phyloP scores from a whole-genome alignment of 2,888 invertebrate species.

The Taphrorychus bicolor region DNA sequence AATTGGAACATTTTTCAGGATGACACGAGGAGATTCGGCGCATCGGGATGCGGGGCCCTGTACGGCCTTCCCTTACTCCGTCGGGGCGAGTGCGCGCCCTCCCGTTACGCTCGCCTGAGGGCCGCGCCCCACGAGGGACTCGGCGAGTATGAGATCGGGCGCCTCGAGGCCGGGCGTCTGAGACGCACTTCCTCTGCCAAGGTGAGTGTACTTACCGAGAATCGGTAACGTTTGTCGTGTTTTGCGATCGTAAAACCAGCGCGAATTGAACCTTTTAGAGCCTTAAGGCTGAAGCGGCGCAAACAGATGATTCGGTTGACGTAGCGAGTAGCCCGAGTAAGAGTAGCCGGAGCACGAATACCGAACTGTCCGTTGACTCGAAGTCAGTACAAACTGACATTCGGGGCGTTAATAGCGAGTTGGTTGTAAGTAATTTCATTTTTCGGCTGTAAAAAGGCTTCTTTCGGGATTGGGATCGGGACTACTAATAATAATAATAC shows the following conservation, averaged over 20 bases:
- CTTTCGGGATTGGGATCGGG: too few relatives aligned
- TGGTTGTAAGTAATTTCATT: slow-evolving; percentile 52
- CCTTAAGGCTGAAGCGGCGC: not conserved
- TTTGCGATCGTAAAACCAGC: not conserved
- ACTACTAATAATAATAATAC: not conserved
- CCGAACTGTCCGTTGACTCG: slow-evolving; percentile 18
- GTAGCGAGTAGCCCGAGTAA: not conserved
- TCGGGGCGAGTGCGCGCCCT: slow-evolving; percentile 35
- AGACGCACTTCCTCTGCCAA: slow-evolving; percentile 62
- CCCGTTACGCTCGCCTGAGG: slow-evolving; percentile 27
- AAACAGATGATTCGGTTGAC: not conserved
- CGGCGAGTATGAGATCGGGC: slow-evolving; percentile 66
- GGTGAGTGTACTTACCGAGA: slow-evolving; percentile 54
- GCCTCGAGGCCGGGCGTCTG: slow-evolving; percentile 61
- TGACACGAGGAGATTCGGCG: slow-evolving; percentile 42
- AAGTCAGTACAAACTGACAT: slow-evolving; percentile 59
- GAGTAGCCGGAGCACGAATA: slow-evolving; percentile 24
- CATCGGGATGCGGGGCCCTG: slow-evolving; percentile 14
- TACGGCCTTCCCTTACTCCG: slow-evolving; percentile 26
- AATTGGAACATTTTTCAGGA: slow-evolving; percentile 50
- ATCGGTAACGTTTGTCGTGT: slow-evolving; percentile 7
- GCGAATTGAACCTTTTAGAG: not conserved
- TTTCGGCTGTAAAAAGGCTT: slow-evolving; percentile 16
- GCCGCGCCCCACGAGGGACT: slow-evolving; percentile 65
- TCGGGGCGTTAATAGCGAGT: slow-evolving; percentile 55